These are phyloP conservation scores for Teleiodes luculella DNA, from an alignment of 2,888 invertebrate species.

Conservation along the genomic window DNA sequence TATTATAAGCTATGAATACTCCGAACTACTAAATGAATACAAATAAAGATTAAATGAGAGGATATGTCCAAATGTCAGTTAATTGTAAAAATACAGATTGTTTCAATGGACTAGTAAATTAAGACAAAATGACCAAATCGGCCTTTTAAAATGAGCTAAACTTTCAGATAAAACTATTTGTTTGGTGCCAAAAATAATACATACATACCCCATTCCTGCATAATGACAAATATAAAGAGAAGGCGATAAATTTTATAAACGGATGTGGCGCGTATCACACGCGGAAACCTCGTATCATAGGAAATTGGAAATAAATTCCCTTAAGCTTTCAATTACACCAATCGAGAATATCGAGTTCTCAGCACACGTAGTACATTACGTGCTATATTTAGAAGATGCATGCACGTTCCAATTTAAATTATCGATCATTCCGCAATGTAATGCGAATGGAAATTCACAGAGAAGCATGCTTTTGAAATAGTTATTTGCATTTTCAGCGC, in stretches of 20 bases:
- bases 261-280: conserved; percentile 46
- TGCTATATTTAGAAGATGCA: conserved; percentile 8
- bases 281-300: conserved; percentile 62
- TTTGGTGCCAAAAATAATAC: too few relatives aligned
- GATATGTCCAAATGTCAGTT: too few relatives aligned
- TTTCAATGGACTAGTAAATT: too few relatives aligned
- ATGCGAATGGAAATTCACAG: background rate
- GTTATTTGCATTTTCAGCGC: too few relatives aligned
- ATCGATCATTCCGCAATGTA: background rate
- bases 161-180: too few relatives aligned
- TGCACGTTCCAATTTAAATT: background rate
- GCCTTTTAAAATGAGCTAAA: too few relatives aligned
- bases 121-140: too few relatives aligned
- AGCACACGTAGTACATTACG: conserved; percentile 45
- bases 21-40: too few relatives aligned
- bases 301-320: conserved; percentile 77
- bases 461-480: background rate
- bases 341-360: conserved; percentile 65
- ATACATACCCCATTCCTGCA: too few relatives aligned
- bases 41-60: too few relatives aligned
- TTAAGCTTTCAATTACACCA: conserved; percentile 76
- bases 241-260: conserved; percentile 46
- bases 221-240: conserved; percentile 26
- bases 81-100: too few relatives aligned
- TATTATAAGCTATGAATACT: too few relatives aligned